Percentiles rank a stretch among this genome's conserved stretches.
Evolutionary conservation across 2,113 vertebrate genomes (phyloP).

Genomic region (Rhabdomys dilectus): DNA sequence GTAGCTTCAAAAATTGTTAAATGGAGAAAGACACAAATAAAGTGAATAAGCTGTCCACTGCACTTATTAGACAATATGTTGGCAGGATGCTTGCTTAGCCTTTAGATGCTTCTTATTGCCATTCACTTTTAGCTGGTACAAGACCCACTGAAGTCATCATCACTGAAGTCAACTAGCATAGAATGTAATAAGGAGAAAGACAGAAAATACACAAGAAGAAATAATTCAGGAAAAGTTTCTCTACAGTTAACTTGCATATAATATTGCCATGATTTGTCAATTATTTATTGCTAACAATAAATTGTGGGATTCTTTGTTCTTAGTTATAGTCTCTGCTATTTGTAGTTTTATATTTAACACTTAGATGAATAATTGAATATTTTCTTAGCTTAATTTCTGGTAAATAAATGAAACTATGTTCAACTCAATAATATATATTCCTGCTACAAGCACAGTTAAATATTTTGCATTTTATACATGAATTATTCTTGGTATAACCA

Average conservation of each 20-base stretch:
- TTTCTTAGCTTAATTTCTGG: not conserved
- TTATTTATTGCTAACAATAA: conserved; percentile 34
- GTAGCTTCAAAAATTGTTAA: not conserved
- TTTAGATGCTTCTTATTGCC: not conserved
- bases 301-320: not conserved
- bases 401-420: not conserved
- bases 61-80: not conserved
- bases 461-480: conserved; percentile 17
- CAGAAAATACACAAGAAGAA: not conserved
- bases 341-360: conserved; percentile 6
- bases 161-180: not conserved
- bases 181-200: not conserved
- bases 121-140: not conserved
- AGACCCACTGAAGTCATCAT: not conserved
- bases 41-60: not conserved
- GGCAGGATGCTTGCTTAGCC: not conserved
- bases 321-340: not conserved
- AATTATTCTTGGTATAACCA: conserved; percentile 7
- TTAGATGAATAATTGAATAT: not conserved
- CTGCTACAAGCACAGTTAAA: not conserved
- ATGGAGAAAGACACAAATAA: not conserved
- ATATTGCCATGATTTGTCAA: conserved; percentile 25
- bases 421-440: not conserved
- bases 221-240: conserved; percentile 19
- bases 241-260: not conserved